Conservation (phyloP, 2,797 vertebrate genomes). For the Psittacula echo region DNA sequence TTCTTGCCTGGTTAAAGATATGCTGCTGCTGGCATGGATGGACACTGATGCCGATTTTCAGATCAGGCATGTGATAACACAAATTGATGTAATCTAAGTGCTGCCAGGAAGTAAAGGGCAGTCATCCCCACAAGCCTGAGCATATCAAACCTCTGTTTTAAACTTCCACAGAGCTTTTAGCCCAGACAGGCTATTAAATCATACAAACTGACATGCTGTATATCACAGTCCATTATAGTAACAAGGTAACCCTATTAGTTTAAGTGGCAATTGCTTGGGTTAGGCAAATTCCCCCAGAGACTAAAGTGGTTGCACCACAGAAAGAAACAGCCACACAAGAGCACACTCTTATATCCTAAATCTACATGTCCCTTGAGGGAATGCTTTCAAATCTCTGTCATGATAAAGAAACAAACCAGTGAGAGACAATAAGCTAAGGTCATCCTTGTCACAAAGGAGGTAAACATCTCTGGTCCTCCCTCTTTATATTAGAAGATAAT, state of each 20-base stretch:
- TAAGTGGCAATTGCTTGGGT: not conserved
- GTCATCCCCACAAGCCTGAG: conserved; percentile 3
- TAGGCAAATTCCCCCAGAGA: not conserved
- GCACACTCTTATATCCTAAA: not conserved
- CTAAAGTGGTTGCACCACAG: not conserved
- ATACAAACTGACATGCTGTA: not conserved
- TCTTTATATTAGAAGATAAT: not conserved
- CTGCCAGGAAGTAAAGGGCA: conserved; percentile 13
- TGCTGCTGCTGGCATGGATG: not conserved
- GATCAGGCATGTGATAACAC: not conserved
- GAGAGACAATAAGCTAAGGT: not conserved
- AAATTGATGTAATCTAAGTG: not conserved
- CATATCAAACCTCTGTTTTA: not conserved
- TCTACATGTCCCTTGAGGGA: not conserved
- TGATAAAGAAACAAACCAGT: not conserved
- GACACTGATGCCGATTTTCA: not conserved
- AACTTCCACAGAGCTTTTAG: conserved; percentile 35
- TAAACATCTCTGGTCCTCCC: not conserved
- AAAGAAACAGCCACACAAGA: not conserved
- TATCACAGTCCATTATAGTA: conserved; percentile 11
- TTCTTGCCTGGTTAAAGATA: not conserved
- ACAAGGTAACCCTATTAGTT: conserved; percentile 34
- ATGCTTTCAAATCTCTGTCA: not conserved
- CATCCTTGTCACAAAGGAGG: not conserved
- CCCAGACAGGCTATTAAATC: conserved; percentile 21